phyloP scores from a whole-genome alignment of 2,113 vertebrate species.

The Gymnorhina tibicen region DNA sequence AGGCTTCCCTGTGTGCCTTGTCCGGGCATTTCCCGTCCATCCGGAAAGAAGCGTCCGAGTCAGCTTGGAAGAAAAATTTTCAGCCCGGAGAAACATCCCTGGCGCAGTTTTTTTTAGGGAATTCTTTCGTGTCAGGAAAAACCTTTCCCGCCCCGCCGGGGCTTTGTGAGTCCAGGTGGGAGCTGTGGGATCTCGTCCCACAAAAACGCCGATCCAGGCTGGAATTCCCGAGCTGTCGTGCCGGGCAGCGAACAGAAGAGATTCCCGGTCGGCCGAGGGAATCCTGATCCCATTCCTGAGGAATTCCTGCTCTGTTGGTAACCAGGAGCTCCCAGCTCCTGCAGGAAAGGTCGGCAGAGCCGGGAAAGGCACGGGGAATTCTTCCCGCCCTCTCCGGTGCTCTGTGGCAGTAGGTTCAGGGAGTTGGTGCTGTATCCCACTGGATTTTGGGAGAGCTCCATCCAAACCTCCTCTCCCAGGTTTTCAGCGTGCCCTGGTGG shows the following conservation, averaged over 20 bases:
- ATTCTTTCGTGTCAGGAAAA: fast-evolving
- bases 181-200: fast-evolving
- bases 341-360: not conserved
- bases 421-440: fast-evolving
- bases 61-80: not conserved
- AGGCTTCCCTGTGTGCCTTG: not conserved
- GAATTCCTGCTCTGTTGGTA: not conserved
- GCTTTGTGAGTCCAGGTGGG: not conserved
- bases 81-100: not conserved
- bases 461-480: not conserved
- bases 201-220: fast-evolving
- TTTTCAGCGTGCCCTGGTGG: fast-evolving
- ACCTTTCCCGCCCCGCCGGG: fast-evolving
- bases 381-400: fast-evolving
- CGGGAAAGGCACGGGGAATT: not conserved
- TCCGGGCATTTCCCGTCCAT: not conserved
- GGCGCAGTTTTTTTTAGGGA: not conserved
- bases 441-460: not conserved
- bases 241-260: not conserved
- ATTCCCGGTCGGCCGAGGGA: not conserved
- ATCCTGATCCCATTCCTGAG: not conserved
- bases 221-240: fast-evolving
- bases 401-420: not conserved
- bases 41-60: not conserved
- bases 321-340: not conserved